Conservation (phyloP, 92 coral and sea anemone species). For the Montipora capitata region DNA sequence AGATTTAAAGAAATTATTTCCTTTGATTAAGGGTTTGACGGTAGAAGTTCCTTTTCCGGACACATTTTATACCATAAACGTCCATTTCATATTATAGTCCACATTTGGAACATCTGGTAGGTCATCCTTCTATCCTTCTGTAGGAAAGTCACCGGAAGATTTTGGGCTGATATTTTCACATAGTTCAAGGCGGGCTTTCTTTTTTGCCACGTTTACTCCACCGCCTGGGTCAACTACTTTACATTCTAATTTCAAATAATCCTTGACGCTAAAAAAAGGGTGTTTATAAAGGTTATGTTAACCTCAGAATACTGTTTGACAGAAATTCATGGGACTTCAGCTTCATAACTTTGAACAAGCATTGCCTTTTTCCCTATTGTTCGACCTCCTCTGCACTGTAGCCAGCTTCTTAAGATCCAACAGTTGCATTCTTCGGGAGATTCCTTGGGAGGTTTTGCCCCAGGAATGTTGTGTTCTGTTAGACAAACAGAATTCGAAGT, state of each 20-base stretch:
- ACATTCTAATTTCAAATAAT: slow-evolving; percentile 64
- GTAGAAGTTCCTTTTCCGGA: too few relatives aligned
- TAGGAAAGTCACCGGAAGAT: slow-evolving; percentile 19
- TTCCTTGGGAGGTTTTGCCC: slow-evolving; percentile 67
- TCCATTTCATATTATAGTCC: too few relatives aligned
- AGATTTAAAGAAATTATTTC: too few relatives aligned
- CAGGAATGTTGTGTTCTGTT: slow-evolving; percentile 74
- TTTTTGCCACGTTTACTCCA: too few relatives aligned
- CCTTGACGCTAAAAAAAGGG: slow-evolving; percentile 55
- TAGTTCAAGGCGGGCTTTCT: too few relatives aligned
- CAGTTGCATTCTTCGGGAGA: slow-evolving; percentile 74
- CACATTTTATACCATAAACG: too few relatives aligned
- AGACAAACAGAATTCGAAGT: slow-evolving; percentile 38
- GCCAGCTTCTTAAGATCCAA: too few relatives aligned
- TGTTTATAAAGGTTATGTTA: slow-evolving; percentile 16
- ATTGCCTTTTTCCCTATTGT: too few relatives aligned
- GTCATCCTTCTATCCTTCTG: too few relatives aligned
- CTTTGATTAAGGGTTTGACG: too few relatives aligned
- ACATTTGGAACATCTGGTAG: too few relatives aligned
- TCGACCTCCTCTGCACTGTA: too few relatives aligned
- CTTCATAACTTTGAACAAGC: slow-evolving; percentile 61
- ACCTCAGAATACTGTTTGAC: slow-evolving; percentile 21
- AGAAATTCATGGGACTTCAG: slow-evolving; percentile 26
- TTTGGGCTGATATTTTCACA: slow-evolving; percentile 65
- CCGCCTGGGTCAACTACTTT: slow-evolving; percentile 71